Evolutionary conservation across 1,140 invertebrate genomes (phyloP), one percentile per base, ranked within the genome.

Genomic region (Idris sp.): DNA sequence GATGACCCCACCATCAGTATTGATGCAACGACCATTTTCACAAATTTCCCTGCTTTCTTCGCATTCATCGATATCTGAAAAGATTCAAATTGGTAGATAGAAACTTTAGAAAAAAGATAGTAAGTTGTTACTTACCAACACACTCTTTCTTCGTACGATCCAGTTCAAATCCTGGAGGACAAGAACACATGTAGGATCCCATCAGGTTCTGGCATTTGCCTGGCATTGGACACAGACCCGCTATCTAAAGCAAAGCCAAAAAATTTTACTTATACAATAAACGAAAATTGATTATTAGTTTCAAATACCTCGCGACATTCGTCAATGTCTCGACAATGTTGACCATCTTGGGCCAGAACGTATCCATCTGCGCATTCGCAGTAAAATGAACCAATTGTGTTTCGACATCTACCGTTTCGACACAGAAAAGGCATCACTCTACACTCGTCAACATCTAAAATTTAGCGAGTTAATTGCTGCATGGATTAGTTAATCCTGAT

Each of bases 331-430:
- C 91, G 85, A 82, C 93, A 95, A 67, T 92, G 91, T 67, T 91
- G 90, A 5, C 89, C 88, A 79, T 94, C 92, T 58, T 89, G 74
- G 81, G 89, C 89, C 5, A 94, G 81, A 16, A 90, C 90, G 79
- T 95, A 94, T 22, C 95, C 95, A 26, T 91, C 88, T 5, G 92
- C 93, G 83, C 96, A 97, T 77, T 94, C 92, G 83, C 95, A 97
- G 44, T 88, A 90, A 84, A 95, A 96, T 0, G 93, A 94, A 10
- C 96, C 95, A 15, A 93, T 87, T 0, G 91, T 93, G 84, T 97
- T 97, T 4, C 92, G 88, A 81, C 94, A 96, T 35, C 92, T 85
- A 4, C 95, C 95, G 77, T 95, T 93, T 58, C 93, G 89, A 82
- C 95, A 97, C 9, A 96, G 88, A 81, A 92, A 93, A 9, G 92